Evolutionary conservation across 1,140 invertebrate species (phyloP), one percentile per base, ranked within the genome.

Genomic region (Trissolcus basalis): DNA sequence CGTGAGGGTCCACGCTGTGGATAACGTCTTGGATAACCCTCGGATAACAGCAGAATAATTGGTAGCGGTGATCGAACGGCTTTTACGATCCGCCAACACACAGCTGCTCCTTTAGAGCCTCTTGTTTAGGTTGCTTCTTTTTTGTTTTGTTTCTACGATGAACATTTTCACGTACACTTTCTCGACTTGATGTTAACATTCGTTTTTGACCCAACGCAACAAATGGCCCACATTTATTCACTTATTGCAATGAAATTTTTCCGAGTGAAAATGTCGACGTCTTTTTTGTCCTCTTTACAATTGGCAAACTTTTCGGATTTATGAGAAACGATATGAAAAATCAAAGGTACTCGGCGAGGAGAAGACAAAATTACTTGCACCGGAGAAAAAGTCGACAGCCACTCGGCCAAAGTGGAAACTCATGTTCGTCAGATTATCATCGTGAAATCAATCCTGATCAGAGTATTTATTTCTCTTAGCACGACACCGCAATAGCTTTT

Each of bases 41-140:
- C 77, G 81, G 84, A 87, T 89, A 87, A 89, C 86, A 86, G 85
- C 80, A 77, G 86, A 86, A 88, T 89, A 89, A 89, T 89, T 89
- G 86, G 87, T 85, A 83, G 78, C 80, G 84, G 87, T 87, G 86
- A 88, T 89, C 87, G 85, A 83, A 80, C 83, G 78, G 85, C 81
- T 89, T 89, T 89, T 89, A 89, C 86, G 87, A 87, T 84, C 83
- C 75, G 74, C 71, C 79, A 84, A 87, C 86, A 87, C 79, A 84
- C 85, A 75, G 77, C 80, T 80, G 69, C 50, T 77, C 71, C 71
- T 78, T 78, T 59, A 27, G 67, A 60, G 48, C 48, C 60, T 55
- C 58, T 50, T 36, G 59, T 36, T 61, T 54, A 71, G 69, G 53
- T 11, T 70, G 61, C 56, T 19, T 6, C 39, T 48, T 54, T 27